Evolutionary conservation across 2,888 invertebrate species (phyloP).

Genomic region (Portevinia maculata): DNA sequence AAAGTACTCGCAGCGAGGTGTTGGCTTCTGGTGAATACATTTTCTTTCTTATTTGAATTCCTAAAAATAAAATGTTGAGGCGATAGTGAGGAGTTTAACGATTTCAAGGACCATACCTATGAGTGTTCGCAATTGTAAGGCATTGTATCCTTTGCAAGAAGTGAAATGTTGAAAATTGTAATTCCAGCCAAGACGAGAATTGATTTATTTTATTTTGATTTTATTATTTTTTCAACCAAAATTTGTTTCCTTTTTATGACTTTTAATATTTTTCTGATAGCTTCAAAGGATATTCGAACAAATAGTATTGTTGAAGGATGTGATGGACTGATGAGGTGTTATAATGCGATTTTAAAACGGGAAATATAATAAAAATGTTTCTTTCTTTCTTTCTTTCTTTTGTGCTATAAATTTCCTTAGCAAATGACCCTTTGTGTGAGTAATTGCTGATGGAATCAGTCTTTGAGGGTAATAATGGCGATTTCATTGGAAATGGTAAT

Average conservation of each 20-base stretch:
- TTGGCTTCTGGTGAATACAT: conserved; percentile 39
- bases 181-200: conserved; percentile 66
- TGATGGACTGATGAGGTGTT: conserved; percentile 46
- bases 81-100: background rate
- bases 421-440: conserved; percentile 4
- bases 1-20: background rate
- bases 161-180: conserved; percentile 52
- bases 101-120: conserved; percentile 49
- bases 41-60: conserved; percentile 17
- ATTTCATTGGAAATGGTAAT: background rate
- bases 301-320: conserved; percentile 58
- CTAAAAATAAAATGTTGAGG: conserved; percentile 52
- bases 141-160: conserved; percentile 31
- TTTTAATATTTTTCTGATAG: conserved; percentile 53
- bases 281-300: conserved; percentile 42
- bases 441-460: conserved; percentile 12
- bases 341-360: conserved; percentile 57
- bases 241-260: conserved; percentile 52
- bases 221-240: too few relatives aligned
- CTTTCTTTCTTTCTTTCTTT: conserved; percentile 3
- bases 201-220: conserved; percentile 34
- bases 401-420: conserved; percentile 1
- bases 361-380: conserved; percentile 34
- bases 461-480: background rate
- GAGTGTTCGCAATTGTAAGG: conserved; percentile 34